Evolutionary conservation across 2,888 invertebrate species (phyloP).

Genomic region (Rhopalosiphum nymphaeae): DNA sequence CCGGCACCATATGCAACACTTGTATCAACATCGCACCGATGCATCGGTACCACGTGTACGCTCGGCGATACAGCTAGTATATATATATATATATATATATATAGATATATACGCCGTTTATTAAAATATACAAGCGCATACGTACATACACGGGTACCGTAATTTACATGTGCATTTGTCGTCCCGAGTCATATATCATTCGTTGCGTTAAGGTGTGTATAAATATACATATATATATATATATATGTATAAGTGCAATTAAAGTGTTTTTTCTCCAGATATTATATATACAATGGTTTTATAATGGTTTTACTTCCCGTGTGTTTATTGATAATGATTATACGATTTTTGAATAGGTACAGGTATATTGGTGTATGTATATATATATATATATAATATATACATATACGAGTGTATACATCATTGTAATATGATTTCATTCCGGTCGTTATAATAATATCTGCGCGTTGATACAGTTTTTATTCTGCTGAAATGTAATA

Average conservation of each 20-base stretch:
- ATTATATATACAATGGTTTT: neutral
- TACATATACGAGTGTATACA: too few relatives aligned
- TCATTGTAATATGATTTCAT: neutral
- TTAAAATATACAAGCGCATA: too few relatives aligned
- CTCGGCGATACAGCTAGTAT: neutral
- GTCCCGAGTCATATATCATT: neutral
- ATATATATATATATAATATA: too few relatives aligned
- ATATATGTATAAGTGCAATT: neutral
- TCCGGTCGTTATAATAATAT: neutral
- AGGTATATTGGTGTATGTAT: too few relatives aligned
- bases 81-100: too few relatives aligned
- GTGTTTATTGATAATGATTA: neutral
- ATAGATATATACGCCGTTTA: too few relatives aligned
- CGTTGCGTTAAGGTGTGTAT: neutral
- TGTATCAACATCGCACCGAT: constrained; percentile 47
- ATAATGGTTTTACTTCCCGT: neutral
- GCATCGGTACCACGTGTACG: constrained; percentile 17
- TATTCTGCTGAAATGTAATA: neutral
- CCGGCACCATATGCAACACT: constrained; percentile 43
- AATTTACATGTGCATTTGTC: constrained; percentile 22
- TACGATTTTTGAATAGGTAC: too few relatives aligned
- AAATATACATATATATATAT: neutral
- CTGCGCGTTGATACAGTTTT: neutral
- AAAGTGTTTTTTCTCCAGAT: neutral
- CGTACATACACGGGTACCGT: neutral